phyloP scores from a whole-genome alignment of 2,888 invertebrate genomes.

The Bellardia pandia region DNA sequence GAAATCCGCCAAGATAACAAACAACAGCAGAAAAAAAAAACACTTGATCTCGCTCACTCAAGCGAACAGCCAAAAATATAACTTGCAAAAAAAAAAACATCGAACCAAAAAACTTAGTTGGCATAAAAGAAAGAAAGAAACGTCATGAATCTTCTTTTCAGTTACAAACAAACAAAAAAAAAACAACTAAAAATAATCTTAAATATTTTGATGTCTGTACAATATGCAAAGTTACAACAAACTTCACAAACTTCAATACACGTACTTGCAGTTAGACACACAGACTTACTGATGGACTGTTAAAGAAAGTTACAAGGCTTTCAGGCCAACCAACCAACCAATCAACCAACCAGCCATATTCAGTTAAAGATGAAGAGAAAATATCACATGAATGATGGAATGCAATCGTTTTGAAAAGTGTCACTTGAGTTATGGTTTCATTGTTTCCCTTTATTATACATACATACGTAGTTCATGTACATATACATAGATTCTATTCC shows the following conservation, averaged over 20 bases:
- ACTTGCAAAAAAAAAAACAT: constrained; percentile 1
- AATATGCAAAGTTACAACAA: constrained; percentile 64
- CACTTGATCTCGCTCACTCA: constrained; percentile 63
- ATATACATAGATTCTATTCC: constrained; percentile 17
- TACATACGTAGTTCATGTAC: constrained; percentile 11
- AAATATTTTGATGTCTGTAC: constrained; percentile 42
- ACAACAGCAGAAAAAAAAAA: constrained; percentile 56
- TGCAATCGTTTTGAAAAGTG: constrained; percentile 83
- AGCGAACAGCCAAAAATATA: constrained; percentile 27
- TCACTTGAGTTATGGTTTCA: constrained; percentile 83
- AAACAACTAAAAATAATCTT: constrained; percentile 3
- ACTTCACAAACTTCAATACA: not conserved
- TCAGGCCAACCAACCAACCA: constrained; percentile 16
- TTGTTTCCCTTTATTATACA: constrained; percentile 75
- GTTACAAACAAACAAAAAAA: not conserved
- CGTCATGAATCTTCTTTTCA: constrained; percentile 22
- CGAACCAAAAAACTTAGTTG: constrained; percentile 14
- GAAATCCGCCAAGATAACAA: constrained; percentile 70
- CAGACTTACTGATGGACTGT: constrained; percentile 17
- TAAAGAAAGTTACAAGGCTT: constrained; percentile 54
- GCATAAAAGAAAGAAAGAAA: constrained; percentile 10
- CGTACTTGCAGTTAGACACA: not conserved
- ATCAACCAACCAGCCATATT: not conserved
- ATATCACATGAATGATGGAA: constrained; percentile 80
- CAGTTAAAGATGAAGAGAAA: constrained; percentile 54